Conservation (phyloP, 2,888 invertebrate genomes). For the Folsomia manolachei region DNA sequence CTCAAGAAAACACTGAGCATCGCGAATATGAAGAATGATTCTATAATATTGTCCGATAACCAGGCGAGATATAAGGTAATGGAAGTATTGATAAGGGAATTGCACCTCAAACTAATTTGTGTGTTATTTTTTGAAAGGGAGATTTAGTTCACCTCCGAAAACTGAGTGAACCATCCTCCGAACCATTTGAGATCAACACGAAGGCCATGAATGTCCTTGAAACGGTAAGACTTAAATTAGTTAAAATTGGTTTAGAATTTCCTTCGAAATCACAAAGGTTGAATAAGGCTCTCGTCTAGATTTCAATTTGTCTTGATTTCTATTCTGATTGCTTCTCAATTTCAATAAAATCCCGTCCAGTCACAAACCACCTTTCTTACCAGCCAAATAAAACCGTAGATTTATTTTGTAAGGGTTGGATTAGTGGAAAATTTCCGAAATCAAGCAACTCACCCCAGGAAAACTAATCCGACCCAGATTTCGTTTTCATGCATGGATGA, state of each 20-base stretch:
- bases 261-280: no score
- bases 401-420: no score
- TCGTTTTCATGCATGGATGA: no score
- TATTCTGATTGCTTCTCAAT: neutral
- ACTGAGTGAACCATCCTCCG: slow-evolving; percentile 57
- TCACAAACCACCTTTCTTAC: no score
- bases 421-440: no score
- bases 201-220: slow-evolving; percentile 76
- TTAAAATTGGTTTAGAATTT: no score
- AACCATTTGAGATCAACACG: slow-evolving; percentile 71
- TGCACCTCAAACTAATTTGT: neutral
- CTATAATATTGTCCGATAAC: slow-evolving; percentile 61
- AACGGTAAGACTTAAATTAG: slow-evolving; percentile 56
- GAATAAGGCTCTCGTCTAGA: neutral
- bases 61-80: slow-evolving; percentile 78
- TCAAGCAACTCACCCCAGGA: no score
- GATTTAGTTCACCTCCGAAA: slow-evolving; percentile 85
- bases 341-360: neutral
- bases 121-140: slow-evolving; percentile 61
- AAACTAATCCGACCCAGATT: no score
- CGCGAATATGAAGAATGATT: slow-evolving; percentile 55
- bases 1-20: slow-evolving; percentile 58
- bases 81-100: neutral
- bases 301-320: neutral
- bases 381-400: no score